Evolutionary conservation across 2,888 invertebrate species (phyloP).

Genomic region (Microplitis deprimator): DNA sequence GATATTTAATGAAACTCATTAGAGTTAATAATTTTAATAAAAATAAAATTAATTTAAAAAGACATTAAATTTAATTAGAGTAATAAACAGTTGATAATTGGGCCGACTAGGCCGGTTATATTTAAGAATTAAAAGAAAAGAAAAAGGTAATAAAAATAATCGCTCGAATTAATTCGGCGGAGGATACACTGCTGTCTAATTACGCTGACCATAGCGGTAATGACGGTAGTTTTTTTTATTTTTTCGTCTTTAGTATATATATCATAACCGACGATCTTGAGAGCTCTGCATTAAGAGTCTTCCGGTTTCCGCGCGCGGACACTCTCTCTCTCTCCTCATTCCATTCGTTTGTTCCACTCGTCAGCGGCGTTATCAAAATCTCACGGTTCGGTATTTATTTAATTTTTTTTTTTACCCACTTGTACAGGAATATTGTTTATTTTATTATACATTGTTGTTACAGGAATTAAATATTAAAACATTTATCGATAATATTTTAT

Average conservation of each 20-base stretch:
- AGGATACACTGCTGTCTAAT: constrained; percentile 24
- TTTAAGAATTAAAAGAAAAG: neutral
- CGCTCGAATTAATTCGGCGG: constrained; percentile 24
- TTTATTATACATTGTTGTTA: too few species aligned
- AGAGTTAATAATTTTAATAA: neutral
- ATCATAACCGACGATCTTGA: constrained; percentile 39
- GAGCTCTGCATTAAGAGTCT: constrained; percentile 25
- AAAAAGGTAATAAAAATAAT: neutral
- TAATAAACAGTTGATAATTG: neutral
- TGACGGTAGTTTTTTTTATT: constrained; percentile 23
- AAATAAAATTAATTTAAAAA: neutral
- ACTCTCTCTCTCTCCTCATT: too few species aligned
- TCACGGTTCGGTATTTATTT: neutral
- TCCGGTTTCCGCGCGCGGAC: constrained; percentile 25
- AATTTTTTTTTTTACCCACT: neutral
- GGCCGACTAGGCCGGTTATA: neutral
- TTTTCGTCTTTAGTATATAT: constrained; percentile 11
- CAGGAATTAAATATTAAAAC: too few species aligned
- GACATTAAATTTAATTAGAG: neutral
- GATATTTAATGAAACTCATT: too few species aligned
- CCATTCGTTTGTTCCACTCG: neutral
- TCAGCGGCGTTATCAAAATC: neutral
- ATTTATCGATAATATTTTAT: neutral
- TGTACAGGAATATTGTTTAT: too few species aligned
- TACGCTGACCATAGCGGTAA: constrained; percentile 31